Percentiles rank a stretch among this genome's conserved stretches.
phyloP scores from a whole-genome alignment of 2,797 vertebrate genomes.

The Acomys russatus region DNA sequence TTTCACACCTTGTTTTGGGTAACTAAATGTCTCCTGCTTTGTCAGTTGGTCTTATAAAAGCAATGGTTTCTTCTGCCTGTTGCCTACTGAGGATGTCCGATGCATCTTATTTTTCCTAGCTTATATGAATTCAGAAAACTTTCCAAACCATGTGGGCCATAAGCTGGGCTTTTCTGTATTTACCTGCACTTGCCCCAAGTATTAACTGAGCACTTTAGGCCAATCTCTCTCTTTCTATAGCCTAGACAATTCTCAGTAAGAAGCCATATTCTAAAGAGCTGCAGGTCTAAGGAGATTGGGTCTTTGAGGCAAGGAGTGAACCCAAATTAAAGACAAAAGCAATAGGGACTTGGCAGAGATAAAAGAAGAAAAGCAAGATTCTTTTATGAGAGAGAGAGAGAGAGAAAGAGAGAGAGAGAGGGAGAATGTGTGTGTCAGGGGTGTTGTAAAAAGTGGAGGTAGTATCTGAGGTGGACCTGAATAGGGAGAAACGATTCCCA shows the following conservation, averaged over 20 bases:
- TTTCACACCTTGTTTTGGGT: neutral
- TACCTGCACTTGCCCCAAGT: neutral
- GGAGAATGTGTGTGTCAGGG: no score
- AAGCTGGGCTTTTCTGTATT: neutral
- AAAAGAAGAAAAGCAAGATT: neutral
- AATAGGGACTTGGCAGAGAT: neutral
- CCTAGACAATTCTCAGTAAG: neutral
- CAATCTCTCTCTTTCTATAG: neutral
- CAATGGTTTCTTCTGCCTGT: neutral
- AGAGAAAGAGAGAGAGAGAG: no score
- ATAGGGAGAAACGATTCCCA: constrained; percentile 25
- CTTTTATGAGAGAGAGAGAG: neutral
- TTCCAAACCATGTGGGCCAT: neutral
- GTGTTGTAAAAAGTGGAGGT: neutral
- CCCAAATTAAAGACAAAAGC: neutral
- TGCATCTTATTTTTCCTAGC: neutral
- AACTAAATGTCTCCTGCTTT: neutral
- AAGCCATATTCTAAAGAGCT: neutral
- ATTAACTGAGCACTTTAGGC: constrained; percentile 25
- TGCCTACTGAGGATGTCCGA: neutral
- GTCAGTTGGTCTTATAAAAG: neutral
- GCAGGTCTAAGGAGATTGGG: neutral
- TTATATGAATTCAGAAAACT: neutral
- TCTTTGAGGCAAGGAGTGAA: neutral
- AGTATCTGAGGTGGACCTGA: neutral